A percentile compares a stretch with the other conserved stretches of the same genome.
Evolutionary conservation across 2,888 invertebrate species (phyloP).

Genomic region (Dasysyrphus albostriatus): DNA sequence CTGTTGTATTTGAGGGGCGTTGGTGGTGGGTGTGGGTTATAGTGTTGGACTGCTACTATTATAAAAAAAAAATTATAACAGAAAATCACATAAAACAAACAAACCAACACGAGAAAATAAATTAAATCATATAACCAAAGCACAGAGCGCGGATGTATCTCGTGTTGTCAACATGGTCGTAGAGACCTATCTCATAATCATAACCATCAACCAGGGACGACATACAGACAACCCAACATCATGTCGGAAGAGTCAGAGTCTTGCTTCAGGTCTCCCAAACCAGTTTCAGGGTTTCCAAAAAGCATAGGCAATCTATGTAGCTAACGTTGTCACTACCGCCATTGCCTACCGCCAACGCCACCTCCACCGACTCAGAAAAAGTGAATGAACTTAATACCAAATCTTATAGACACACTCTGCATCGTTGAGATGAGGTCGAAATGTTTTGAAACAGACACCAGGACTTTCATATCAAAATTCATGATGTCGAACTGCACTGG

Average conservation of each 20-base stretch:
- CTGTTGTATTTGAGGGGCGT: background rate
- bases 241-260: background rate
- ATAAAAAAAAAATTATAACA: conserved; percentile 10
- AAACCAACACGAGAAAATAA: conserved; percentile 55
- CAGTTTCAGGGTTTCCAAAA: conserved; percentile 21
- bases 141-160: conserved; percentile 44
- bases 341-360: background rate
- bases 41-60: conserved; percentile 14
- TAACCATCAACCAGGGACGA: conserved; percentile 45
- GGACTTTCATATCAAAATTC: too few relatives aligned
- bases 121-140: conserved; percentile 60
- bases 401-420: conserved; percentile 8
- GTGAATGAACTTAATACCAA: conserved; percentile 69
- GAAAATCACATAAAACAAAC: conserved; percentile 11
- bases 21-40: background rate
- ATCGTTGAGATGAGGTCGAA: background rate
- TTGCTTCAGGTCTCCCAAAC: background rate
- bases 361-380: conserved; percentile 14
- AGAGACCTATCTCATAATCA: conserved; percentile 52
- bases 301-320: conserved; percentile 5
- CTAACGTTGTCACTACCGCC: background rate
- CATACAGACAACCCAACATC: conserved; percentile 1
- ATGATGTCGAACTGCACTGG: too few relatives aligned
- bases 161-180: conserved; percentile 52
- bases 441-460: too few relatives aligned